Conservation (phyloP, 2,888 invertebrate species). For the Apeira syringaria region DNA sequence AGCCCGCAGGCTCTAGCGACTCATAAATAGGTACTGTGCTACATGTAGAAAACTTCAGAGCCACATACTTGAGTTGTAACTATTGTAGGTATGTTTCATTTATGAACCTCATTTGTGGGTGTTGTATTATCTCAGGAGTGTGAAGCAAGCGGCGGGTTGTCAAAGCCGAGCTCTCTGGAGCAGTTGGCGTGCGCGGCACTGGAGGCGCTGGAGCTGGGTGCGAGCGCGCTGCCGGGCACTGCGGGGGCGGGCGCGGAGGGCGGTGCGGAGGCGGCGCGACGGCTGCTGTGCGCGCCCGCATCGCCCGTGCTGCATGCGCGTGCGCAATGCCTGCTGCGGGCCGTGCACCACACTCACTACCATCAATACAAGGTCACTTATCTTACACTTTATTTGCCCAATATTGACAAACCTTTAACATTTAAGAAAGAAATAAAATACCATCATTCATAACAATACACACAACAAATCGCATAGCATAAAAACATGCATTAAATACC, state of each 20-base stretch:
- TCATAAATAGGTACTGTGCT: too few species aligned
- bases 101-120: too few species aligned
- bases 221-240: conserved; percentile 44
- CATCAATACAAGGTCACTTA: conserved; percentile 91
- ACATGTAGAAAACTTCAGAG: too few species aligned
- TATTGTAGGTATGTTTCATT: too few species aligned
- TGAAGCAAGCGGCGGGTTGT: conserved; percentile 52
- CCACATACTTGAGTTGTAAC: too few species aligned
- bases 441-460: too few species aligned
- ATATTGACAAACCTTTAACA: too few species aligned
- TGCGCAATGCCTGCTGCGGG: conserved; percentile 92
- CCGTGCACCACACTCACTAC: conserved; percentile 90
- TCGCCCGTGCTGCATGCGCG: conserved; percentile 66
- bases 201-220: conserved; percentile 69
- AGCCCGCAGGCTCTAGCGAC: too few species aligned
- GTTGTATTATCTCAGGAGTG: conserved; percentile 54
- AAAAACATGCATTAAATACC: too few species aligned
- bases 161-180: conserved; percentile 72
- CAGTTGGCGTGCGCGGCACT: conserved; percentile 73
- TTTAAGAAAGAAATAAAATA: too few species aligned
- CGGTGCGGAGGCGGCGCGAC: conserved; percentile 59
- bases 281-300: conserved; percentile 74
- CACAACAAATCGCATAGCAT: too few species aligned
- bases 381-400: too few species aligned
- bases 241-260: conserved; percentile 51